Base-by-base conservation (phyloP, 2,113 vertebrate species). In the Bubo blakistoni region DNA sequence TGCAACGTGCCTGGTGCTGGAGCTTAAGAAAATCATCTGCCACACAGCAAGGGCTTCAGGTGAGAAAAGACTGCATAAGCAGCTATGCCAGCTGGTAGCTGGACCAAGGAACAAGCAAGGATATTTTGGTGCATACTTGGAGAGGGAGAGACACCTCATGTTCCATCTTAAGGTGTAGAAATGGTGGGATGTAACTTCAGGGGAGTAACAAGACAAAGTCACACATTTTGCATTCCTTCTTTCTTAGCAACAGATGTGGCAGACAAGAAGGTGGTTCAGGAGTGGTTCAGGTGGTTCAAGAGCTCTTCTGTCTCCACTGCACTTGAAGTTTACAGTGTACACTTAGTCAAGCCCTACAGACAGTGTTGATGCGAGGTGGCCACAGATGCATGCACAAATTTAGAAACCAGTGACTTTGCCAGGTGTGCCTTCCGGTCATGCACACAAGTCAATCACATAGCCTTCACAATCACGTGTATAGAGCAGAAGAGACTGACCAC, bases 401-500 rank as follows among this genome's bases (percentile, higher is more conserved):
- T 34, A 59, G 89, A 49, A 78, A 88, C 2, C 47, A 59, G 86
- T 92, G 91, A 73, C 49, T 80, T 76, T 77, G 67, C 58, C 65
- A 47, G 14, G 79, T 81, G 91, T 90, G 91, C 67, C 46, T 40
- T 51, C 54, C 2, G 5, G 55, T 58, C 93, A 84, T 83, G 94
- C 91, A 49, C 88, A 80, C 55, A 44, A 86, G 62, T 49, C 36
- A 76, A 70, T 32, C n/a, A 44, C 90, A 46, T 2, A 92, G 91
- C 72, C 79, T 72, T 76, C 86, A 81, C 70, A 49, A 62, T 2
- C 88, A 92, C 5, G 2, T 7, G n/a, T 13, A 67, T 3, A 74
- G 57, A 94, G 94, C 73, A 76, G 77, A 84, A 81, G 65, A 81
- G 69, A 92, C 65, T 59, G 94, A 94, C 73, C 94, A 89, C 93